Evolutionary conservation across 2,113 vertebrate genomes (phyloP).

Genomic region (Rhagologus leucostigma): DNA sequence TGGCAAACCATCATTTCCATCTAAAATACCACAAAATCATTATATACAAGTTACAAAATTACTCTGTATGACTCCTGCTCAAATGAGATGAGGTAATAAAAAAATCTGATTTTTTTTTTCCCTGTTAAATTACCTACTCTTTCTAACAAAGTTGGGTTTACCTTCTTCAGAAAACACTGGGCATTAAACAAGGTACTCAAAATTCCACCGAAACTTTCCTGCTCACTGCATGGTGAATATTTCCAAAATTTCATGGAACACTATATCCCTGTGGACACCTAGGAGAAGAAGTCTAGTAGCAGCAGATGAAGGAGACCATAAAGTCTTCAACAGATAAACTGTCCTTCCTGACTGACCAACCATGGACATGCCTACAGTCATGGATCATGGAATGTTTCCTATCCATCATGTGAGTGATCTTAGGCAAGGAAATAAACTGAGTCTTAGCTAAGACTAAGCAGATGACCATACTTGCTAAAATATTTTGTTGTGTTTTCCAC

Average conservation of each 20-base stretch:
- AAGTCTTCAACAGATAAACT: not conserved
- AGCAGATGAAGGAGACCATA: not conserved
- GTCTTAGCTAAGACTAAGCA: not conserved
- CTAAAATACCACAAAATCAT: not conserved
- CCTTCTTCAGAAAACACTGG: not conserved
- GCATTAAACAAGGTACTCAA: not conserved
- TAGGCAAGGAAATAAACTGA: not conserved
- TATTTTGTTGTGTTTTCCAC: not conserved
- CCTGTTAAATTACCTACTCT: not conserved
- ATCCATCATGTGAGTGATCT: not conserved
- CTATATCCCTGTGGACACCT: not conserved
- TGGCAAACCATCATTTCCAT: not conserved
- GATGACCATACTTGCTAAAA: not conserved
- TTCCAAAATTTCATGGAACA: not conserved
- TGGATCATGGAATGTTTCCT: not conserved
- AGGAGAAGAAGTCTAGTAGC: not conserved
- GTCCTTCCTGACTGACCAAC: not conserved
- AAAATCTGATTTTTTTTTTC: not conserved
- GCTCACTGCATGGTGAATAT: not conserved
- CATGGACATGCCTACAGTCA: not conserved
- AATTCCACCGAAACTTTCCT: not conserved
- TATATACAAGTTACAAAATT: not conserved
- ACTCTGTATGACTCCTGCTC: not conserved
- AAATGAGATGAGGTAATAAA: not conserved
- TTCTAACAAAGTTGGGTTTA: not conserved